Evolutionary conservation across 23 tunicate species (phyloP).

Genomic region (Trididemnum clinides): DNA sequence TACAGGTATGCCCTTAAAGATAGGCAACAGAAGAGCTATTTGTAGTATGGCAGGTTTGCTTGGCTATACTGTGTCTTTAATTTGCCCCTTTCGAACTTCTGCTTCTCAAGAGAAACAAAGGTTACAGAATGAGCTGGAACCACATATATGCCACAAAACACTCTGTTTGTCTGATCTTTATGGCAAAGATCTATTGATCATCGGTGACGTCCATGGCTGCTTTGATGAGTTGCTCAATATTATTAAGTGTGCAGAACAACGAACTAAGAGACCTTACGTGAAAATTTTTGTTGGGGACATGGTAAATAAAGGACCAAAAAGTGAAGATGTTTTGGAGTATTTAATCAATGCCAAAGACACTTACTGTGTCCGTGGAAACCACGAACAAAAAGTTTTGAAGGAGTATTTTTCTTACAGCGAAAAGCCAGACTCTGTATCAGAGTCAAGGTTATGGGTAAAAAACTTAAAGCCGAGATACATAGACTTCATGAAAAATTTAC

Average conservation of each 20-base stretch:
- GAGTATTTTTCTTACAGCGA: slow-evolving; percentile 15
- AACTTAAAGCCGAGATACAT: slow-evolving; percentile 17
- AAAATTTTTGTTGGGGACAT: slow-evolving; percentile 89
- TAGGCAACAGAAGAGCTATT: too few species aligned
- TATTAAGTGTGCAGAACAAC: background rate
- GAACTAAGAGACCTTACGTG: slow-evolving; percentile 21
- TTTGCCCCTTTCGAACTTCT: slow-evolving; percentile 1
- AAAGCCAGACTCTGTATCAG: background rate
- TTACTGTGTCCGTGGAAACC: slow-evolving; percentile 82
- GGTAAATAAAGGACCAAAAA: slow-evolving; percentile 93
- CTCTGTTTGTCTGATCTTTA: slow-evolving; percentile 19
- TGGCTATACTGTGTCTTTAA: background rate
- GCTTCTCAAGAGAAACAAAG: background rate
- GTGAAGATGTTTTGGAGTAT: slow-evolving; percentile 49
- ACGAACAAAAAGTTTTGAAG: slow-evolving; percentile 79
- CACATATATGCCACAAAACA: slow-evolving; percentile 54
- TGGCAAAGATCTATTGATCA: slow-evolving; percentile 64
- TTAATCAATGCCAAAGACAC: slow-evolving; percentile 21
- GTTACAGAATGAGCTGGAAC: slow-evolving; percentile 30
- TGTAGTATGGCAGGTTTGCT: slow-evolving; percentile 24
- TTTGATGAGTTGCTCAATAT: slow-evolving; percentile 50
- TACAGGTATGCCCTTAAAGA: too few species aligned
- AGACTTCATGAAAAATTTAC: slow-evolving; percentile 55
- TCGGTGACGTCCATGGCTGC: slow-evolving; percentile 91
- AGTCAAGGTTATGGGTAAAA: slow-evolving; percentile 44